Base-by-base conservation (phyloP, 2,888 invertebrate genomes). In the Reticulitermes lucifugus region DNA sequence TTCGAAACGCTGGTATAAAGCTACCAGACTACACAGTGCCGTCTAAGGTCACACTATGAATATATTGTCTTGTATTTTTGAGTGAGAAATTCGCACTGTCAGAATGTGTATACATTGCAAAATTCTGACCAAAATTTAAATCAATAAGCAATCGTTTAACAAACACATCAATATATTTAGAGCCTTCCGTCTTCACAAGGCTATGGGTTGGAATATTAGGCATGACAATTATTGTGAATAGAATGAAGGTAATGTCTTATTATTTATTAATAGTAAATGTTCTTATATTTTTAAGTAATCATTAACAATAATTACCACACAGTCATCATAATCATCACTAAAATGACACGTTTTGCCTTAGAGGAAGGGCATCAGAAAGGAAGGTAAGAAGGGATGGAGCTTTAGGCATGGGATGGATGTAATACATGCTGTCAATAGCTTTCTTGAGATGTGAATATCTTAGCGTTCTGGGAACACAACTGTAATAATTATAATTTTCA, bases 201-300 rank as follows among this genome's bases (percentile, higher is more conserved):
- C n/a, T 5, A 25, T 25, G 6, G 12, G 12, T 65, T 65, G n/a
- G 6, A 25, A n/a, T 12, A 2, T n/a, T 9, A 25, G 65, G 65
- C 65, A 65, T 12, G 12, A 65, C 7, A 65, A 65, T n/a, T 65
- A n/a, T 14, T 25, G n/a, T 65, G 9, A 9, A 6, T 65, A n/a
- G 65, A 12, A n/a, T 25, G 25, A 65, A 65, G 65, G 65, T 65
- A 25, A 25, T 25, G n/a, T 46, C 55, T 41, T 77, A 77, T 43
- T 86, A 70, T 86, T 86, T 86, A 85, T 86, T 86, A 86, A 83
- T 86, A 86, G 83, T 86, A 86, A 86, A 86, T 85, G 80, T 83
- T 83, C 81, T 83, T 85, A 85, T 85, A 85, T 73, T 81, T 82
- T 71, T 84, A 84, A 85, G 82, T 86, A 86, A 86, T 83, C 84